Evolutionary conservation across 2,113 vertebrate genomes (phyloP), one percentile per base, ranked within the genome.

Genomic region (Promerops cafer): DNA sequence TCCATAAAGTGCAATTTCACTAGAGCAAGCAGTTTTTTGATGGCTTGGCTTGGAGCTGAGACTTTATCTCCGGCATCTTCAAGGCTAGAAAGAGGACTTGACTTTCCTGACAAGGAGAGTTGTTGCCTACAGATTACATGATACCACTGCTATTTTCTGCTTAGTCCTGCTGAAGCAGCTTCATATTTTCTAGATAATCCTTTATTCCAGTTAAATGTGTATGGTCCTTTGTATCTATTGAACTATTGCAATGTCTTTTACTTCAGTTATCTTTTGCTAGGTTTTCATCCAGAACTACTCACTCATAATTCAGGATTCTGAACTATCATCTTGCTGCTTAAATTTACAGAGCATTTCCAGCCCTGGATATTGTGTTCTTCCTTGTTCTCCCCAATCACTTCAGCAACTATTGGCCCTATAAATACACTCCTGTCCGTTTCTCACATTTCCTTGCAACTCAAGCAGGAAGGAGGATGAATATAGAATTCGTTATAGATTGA

Each of bases 181-280:
- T 80, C 15, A 0, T 44, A 3, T 60, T 79, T 93, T 76, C 53
- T 85, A 40, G 52, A 17, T 56, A 52, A 63, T 54, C 35, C 30
- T 88, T 84, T 79, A 33, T 63, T 66, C 23, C 60, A 23, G 28
- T 81, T 59, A 68, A 50, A 40, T 63, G 8, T 30, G 5, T 24
- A 4, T 74, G 19, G 30, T 39, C 28, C n/a, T 60, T 63, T 0
- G 0, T 22, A 19, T 44, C 50, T 72, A 1, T 65, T 77, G 57
- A 85, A 83, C 77, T 81, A 7, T 11, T 50, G 45, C 28, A 33
- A 2, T 76, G 11, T 37, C 30, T 93, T 94, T 68, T 47, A 42
- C 54, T 85, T 93, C 16, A 16, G 24, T 65, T 89, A 13, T 2
- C 40, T 71, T 63, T 20, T 57, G n/a, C 61, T 75, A 47, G n/a